Evolutionary conservation across 2,797 vertebrate genomes (phyloP).

Genomic region (Sebastes cheni): DNA sequence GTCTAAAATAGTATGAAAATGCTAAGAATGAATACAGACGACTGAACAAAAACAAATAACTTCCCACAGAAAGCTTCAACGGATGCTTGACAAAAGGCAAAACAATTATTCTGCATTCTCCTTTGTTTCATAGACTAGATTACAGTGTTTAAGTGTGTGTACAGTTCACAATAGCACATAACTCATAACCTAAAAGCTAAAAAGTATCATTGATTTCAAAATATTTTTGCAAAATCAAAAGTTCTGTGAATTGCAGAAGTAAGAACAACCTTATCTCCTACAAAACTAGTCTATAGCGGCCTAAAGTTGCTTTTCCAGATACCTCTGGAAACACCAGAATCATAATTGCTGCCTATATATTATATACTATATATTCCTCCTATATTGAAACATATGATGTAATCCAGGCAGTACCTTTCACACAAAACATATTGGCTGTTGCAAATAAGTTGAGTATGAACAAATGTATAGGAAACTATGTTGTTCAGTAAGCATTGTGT

Average conservation of each 20-base stretch:
- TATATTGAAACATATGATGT: not conserved
- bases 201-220: not conserved
- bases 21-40: not conserved
- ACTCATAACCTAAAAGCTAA: not conserved
- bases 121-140: not conserved
- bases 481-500: not conserved
- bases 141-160: too few relatives aligned
- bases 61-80: not conserved
- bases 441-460: not conserved
- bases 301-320: not conserved
- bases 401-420: not conserved
- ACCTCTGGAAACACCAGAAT: not conserved
- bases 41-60: not conserved
- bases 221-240: not conserved
- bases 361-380: not conserved
- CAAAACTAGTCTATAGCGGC: too few relatives aligned
- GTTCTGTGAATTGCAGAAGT: not conserved
- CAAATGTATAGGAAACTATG: not conserved
- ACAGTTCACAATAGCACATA: not conserved
- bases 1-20: not conserved
- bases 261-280: not conserved
- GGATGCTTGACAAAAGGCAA: not conserved
- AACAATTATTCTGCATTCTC: not conserved
- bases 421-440: not conserved
- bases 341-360: too few relatives aligned